A percentile compares a stretch with the other conserved stretches of the same genome.
Conservation (phyloP, 2,797 vertebrate genomes). For the Catharus ustulatus region DNA sequence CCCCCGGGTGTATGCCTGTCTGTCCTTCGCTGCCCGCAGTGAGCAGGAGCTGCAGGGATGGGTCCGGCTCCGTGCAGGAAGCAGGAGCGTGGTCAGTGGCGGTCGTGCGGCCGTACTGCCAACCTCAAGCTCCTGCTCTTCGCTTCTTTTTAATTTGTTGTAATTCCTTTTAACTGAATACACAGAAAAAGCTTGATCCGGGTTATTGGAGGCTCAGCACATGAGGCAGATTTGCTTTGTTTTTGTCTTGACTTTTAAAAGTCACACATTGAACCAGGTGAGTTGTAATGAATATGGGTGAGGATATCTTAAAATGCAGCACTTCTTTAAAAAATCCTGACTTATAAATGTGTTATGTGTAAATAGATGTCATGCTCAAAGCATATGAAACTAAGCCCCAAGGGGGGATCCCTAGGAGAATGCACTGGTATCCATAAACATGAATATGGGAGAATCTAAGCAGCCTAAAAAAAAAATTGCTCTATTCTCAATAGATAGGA, state of each 20-base stretch:
- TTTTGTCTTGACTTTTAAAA: neutral
- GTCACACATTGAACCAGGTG: rapidly evolving
- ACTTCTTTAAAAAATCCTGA: neutral
- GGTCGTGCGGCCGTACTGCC: rapidly evolving
- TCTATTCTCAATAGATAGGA: neutral
- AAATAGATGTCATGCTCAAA: neutral
- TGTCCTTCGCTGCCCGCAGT: neutral
- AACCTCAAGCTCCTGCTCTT: neutral
- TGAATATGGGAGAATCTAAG: neutral
- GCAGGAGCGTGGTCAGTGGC: too few species aligned
- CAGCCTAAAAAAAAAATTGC: neutral
- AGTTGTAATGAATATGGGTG: neutral
- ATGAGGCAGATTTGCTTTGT: neutral
- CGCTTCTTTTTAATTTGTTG: neutral
- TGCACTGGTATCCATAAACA: neutral
- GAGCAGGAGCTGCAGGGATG: neutral
- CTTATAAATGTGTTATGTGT: neutral
- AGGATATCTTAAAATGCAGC: rapidly evolving
- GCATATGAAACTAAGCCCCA: rapidly evolving
- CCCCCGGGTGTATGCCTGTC: too few species aligned
- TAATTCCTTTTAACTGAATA: neutral
- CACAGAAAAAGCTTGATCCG: rapidly evolving
- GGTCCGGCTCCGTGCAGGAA: rapidly evolving
- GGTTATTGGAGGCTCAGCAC: neutral
- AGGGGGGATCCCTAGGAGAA: rapidly evolving